These are phyloP conservation scores for Dicyrtoma fusca DNA, from an alignment of 2,888 invertebrate genomes.

Conservation along the genomic window DNA sequence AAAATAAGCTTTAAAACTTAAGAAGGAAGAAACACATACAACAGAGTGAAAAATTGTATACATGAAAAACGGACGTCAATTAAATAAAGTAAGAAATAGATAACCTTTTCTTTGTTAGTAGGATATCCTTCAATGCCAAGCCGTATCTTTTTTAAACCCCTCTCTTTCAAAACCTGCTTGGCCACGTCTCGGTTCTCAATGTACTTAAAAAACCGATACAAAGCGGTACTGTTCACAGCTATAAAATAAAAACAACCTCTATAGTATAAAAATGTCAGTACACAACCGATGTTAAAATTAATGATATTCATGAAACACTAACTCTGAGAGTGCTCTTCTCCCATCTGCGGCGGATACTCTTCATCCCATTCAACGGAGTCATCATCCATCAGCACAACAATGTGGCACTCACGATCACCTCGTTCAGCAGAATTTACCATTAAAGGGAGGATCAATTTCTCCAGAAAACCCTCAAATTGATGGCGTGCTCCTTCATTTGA, in stretches of 20 bases:
- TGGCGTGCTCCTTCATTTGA: slow-evolving; percentile 99
- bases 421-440: slow-evolving; percentile 86
- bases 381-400: slow-evolving; percentile 93
- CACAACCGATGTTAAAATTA: neutral
- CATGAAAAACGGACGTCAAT: no score
- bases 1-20: no score
- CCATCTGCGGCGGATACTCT: slow-evolving; percentile 99
- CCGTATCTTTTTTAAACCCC: slow-evolving; percentile 97
- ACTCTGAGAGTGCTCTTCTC: slow-evolving; percentile 97
- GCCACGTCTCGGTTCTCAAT: slow-evolving; percentile 99
- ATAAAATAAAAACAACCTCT: no score
- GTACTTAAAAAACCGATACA: slow-evolving; percentile 98
- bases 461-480: slow-evolving; percentile 95
- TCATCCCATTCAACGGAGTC: slow-evolving; percentile 98
- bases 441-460: slow-evolving; percentile 89
- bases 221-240: slow-evolving; percentile 91
- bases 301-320: slow-evolving; percentile 57
- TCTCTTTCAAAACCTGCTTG: slow-evolving; percentile 97
- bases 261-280: neutral
- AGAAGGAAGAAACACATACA: no score
- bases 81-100: no score
- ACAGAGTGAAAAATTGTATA: no score
- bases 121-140: slow-evolving; percentile 99
- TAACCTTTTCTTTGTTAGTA: slow-evolving; percentile 97
- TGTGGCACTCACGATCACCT: slow-evolving; percentile 97